Conservation (phyloP, 2,113 vertebrate species). For the Cynopterus brachyotis region DNA sequence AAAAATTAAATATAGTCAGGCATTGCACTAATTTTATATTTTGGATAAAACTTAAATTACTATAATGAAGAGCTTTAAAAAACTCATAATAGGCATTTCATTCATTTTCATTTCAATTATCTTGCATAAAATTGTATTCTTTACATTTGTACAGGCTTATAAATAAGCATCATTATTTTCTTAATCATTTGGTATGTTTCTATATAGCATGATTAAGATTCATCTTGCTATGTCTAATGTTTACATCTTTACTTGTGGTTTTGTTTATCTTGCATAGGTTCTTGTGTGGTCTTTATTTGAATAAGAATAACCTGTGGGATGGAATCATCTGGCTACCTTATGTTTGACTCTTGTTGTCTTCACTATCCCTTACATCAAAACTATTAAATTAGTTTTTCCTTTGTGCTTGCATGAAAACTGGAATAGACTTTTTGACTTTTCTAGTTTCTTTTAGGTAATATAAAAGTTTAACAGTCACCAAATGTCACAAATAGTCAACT, state of each 20-base stretch:
- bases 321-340: neutral
- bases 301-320: neutral
- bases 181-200: neutral
- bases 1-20: conserved; percentile 47
- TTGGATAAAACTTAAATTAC: conserved; percentile 25
- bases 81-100: neutral
- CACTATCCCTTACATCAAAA: neutral
- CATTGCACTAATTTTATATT: conserved; percentile 49
- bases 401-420: neutral
- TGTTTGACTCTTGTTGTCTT: neutral
- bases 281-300: neutral
- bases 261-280: neutral
- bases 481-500: neutral
- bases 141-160: neutral
- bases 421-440: neutral
- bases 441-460: neutral
- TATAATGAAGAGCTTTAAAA: neutral
- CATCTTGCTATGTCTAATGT: neutral
- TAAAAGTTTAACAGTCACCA: neutral
- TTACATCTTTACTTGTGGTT: neutral
- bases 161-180: neutral
- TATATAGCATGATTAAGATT: neutral
- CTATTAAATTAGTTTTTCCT: neutral
- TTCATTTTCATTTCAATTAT: neutral
- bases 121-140: neutral